phyloP scores from a whole-genome alignment of 2,888 invertebrate species.

The Oscheius onirici region DNA sequence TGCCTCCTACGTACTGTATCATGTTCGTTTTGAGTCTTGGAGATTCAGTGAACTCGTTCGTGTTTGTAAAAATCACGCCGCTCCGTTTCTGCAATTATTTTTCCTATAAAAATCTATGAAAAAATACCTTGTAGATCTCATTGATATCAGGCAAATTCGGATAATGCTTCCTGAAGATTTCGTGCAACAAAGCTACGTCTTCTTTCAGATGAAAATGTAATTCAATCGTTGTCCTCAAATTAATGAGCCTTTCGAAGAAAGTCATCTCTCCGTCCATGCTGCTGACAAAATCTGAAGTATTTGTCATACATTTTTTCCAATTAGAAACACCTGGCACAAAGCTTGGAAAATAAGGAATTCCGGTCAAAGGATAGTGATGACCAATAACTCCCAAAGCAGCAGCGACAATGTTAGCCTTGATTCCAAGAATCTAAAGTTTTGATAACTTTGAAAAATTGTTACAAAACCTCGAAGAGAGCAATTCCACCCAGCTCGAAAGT shows the following conservation, averaged over 20 bases:
- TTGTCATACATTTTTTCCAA: too few species aligned
- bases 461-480: constrained; percentile 19
- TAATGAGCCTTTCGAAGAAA: constrained; percentile 5
- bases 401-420: neutral
- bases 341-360: neutral
- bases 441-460: neutral
- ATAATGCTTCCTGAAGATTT: neutral
- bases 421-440: constrained; percentile 17
- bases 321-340: constrained; percentile 4
- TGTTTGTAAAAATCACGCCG: constrained; percentile 13
- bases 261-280: constrained; percentile 10
- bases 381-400: neutral
- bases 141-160: constrained; percentile 13
- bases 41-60: constrained; percentile 28
- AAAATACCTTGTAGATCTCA: constrained; percentile 5
- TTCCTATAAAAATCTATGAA: neutral
- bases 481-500: neutral
- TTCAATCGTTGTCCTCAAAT: neutral
- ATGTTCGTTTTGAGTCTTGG: constrained; percentile 24
- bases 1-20: constrained; percentile 26
- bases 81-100: constrained; percentile 9
- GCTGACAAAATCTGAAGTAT: neutral
- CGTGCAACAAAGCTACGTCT: neutral
- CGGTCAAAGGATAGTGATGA: neutral
- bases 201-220: neutral